phyloP scores from a whole-genome alignment of 2,113 vertebrate species.

The Eudyptes chrysolophus region DNA sequence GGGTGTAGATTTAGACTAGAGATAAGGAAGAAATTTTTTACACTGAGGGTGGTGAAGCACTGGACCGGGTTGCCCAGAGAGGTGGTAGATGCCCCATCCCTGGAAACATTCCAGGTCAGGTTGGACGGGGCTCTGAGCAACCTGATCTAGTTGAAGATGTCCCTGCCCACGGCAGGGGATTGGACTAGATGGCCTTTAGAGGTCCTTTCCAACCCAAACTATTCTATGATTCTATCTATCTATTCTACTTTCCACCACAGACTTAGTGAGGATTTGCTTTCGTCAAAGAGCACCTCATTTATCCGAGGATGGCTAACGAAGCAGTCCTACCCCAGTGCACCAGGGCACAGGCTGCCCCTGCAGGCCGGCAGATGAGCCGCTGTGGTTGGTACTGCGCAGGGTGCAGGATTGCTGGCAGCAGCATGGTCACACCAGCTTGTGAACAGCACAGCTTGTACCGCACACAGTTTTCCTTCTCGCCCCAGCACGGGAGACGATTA shows the following conservation, averaged over 20 bases:
- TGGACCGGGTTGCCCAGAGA: too few relatives aligned
- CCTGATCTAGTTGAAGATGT: too few relatives aligned
- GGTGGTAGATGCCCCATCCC: too few relatives aligned
- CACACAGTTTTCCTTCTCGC: rapidly evolving
- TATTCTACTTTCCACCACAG: not conserved
- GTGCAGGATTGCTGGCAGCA: not conserved
- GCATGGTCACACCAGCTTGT: rapidly evolving
- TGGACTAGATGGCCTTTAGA: too few relatives aligned
- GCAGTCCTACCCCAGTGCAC: not conserved
- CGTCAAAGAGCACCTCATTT: not conserved
- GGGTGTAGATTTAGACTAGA: too few relatives aligned
- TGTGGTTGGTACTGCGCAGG: not conserved
- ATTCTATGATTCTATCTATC: not conserved
- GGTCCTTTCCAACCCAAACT: too few relatives aligned
- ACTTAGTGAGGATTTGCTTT: not conserved
- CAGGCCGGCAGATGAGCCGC: rapidly evolving
- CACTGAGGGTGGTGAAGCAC: too few relatives aligned
- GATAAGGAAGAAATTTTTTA: too few relatives aligned
- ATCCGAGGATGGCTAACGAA: rapidly evolving
- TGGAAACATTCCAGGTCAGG: too few relatives aligned
- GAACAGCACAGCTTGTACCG: not conserved
- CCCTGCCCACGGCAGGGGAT: too few relatives aligned
- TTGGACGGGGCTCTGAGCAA: too few relatives aligned
- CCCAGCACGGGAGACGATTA: not conserved
- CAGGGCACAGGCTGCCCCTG: not conserved